Evolutionary conservation across 2,797 vertebrate species (phyloP).

Genomic region (Thaleichthys pacificus): DNA sequence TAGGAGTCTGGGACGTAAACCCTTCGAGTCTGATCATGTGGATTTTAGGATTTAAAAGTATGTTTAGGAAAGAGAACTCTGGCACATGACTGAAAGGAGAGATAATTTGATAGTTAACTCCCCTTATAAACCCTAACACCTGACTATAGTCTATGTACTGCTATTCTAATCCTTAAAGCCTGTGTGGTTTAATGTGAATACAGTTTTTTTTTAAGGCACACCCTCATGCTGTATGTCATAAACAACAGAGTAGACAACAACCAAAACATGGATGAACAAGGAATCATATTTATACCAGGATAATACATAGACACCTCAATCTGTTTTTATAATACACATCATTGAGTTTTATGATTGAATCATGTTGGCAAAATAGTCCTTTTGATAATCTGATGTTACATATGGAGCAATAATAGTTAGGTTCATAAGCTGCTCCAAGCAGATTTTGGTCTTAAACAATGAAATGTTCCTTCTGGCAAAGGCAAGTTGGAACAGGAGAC

Average conservation of each 20-base stretch:
- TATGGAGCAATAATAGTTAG: conserved; percentile 20
- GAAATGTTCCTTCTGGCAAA: conserved; percentile 49
- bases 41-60: neutral
- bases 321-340: too few relatives aligned
- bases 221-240: neutral
- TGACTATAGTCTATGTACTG: neutral
- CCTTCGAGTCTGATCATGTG: neutral
- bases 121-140: neutral
- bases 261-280: neutral
- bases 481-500: conserved; percentile 64
- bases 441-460: conserved; percentile 52
- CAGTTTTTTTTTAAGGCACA: neutral
- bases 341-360: conserved; percentile 11
- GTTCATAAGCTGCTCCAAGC: conserved; percentile 45
- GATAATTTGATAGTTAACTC: conserved; percentile 22
- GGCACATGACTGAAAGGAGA: conserved; percentile 13
- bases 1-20: too few relatives aligned
- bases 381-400: conserved; percentile 19
- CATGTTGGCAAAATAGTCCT: neutral
- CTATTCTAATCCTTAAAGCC: neutral
- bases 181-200: neutral
- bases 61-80: conserved; percentile 3
- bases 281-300: neutral
- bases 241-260: neutral
- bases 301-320: neutral